phyloP scores from a whole-genome alignment of 2,888 invertebrate species.

The Hipparchia semele region DNA sequence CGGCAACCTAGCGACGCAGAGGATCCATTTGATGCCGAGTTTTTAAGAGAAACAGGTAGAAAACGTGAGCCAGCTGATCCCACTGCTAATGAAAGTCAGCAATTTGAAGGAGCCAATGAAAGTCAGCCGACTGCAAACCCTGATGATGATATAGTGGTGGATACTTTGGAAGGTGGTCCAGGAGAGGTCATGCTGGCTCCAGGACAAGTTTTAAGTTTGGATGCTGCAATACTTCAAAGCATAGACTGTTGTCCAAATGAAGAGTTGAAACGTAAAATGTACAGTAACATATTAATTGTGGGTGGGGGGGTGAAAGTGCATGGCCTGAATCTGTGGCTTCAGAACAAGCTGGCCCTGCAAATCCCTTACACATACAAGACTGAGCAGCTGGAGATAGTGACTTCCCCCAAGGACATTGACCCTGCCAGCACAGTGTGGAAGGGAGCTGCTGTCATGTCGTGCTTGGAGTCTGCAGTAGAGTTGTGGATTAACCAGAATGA shows the following conservation, averaged over 20 bases:
- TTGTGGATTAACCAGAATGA: constrained; percentile 94
- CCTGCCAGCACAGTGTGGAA: constrained; percentile 96
- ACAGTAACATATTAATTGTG: constrained; percentile 94
- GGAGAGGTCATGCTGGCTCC: constrained; percentile 87
- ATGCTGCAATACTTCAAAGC: constrained; percentile 95
- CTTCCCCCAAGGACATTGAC: constrained; percentile 95
- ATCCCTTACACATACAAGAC: constrained; percentile 91
- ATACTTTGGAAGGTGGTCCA: constrained; percentile 79
- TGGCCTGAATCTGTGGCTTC: constrained; percentile 92
- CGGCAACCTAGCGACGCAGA: constrained; percentile 91
- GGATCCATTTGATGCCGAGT: constrained; percentile 97
- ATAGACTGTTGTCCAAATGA: constrained; percentile 95
- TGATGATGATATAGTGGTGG: constrained; percentile 90
- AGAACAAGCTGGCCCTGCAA: constrained; percentile 92
- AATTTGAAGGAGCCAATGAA: constrained; percentile 79
- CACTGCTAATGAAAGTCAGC: constrained; percentile 68
- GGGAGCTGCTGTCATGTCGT: constrained; percentile 96
- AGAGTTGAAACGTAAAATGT: constrained; percentile 96
- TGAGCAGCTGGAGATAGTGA: constrained; percentile 94
- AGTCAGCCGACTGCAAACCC: constrained; percentile 74
- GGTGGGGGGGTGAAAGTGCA: constrained; percentile 96
- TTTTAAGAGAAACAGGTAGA: constrained; percentile 92
- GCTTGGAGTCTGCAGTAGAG: constrained; percentile 96
- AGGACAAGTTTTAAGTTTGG: constrained; percentile 92
- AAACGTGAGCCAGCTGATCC: constrained; percentile 77